Base-by-base conservation (phyloP, 2,888 invertebrate species). In the Drosophila robusta region DNA sequence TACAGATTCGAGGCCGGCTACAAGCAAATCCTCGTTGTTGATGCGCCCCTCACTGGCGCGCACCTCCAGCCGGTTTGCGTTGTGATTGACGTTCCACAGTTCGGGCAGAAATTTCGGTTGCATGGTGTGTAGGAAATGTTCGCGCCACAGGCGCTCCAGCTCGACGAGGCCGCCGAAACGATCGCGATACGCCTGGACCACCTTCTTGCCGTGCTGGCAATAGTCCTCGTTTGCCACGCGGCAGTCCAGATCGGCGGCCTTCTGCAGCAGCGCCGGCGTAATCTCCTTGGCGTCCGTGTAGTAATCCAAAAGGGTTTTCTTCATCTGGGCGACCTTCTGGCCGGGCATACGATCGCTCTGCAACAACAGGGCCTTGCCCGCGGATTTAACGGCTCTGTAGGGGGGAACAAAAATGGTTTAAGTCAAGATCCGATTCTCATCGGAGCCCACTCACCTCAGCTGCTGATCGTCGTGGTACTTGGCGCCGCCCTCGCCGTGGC, bases 1-100 rank as follows among this genome's bases (percentile, higher is more conserved):
- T 39, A 57, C 68, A 4, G 67, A 55, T 42, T 87, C 75, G n/a
- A 92, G 61, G 4, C 92, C 92, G 4, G 92, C 92, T n/a, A 90
- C 62, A 36, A 85, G 57, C 42, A 92, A 75, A 76, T 92, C 92
- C 8, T 93, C 91, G 70, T 92, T 87, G 63, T 92, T 89, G 7
- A 93, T 89, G 24, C 94, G 86, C 4, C 94, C 94, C 86, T 94
- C 94, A 16, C 90, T 89, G n/a, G 93, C 92, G 58, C 93, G 93
- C 7, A 94, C 92, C 66, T 92, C 92, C 49, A 94, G 90, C 64
- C 94, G 94, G 87, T 95, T 93, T 78, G 94, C 94, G 89, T 95
- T 95, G 90, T 96, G 95, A 78, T 94, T 94, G 22, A 96, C 93
- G 26, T 96, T 96, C 97, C 97, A 97, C 52, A 95, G 92, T 1